These are phyloP conservation scores for Alfaro cultratus DNA, from an alignment of 2,797 vertebrate genomes.

Conservation along the genomic window DNA sequence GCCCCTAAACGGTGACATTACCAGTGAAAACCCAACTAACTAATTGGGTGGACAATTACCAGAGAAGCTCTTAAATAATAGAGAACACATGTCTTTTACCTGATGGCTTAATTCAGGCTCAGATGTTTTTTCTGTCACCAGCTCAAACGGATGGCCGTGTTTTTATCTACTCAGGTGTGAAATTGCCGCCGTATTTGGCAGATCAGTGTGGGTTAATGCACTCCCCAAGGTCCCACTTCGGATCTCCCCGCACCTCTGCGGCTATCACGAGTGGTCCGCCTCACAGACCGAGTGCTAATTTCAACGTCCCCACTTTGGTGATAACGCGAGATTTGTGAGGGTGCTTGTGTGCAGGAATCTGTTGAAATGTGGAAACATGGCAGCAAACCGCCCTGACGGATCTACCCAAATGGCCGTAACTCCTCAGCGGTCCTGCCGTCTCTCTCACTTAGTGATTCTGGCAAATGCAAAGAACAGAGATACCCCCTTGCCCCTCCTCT, in stretches of 20 bases:
- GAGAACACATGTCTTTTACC: conserved; percentile 54
- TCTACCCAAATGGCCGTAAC: conserved; percentile 42
- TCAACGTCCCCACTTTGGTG: conserved; percentile 55
- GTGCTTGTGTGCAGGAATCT: conserved; percentile 59
- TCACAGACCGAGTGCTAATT: conserved; percentile 50
- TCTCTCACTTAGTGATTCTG: conserved; percentile 55
- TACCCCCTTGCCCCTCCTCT: neutral
- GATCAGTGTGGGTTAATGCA: conserved; percentile 75
- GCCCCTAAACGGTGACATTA: neutral
- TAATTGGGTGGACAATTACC: conserved; percentile 35
- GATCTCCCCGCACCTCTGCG: conserved; percentile 31
- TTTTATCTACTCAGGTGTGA: conserved; percentile 79
- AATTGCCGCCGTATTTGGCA: conserved; percentile 82
- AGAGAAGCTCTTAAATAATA: conserved; percentile 51
- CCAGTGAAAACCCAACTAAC: conserved; percentile 23
- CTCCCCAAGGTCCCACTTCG: conserved; percentile 61
- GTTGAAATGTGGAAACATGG: conserved; percentile 43
- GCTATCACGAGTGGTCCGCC: conserved; percentile 29
- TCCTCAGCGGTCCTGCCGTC: conserved; percentile 42
- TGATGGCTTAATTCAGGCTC: conserved; percentile 52
- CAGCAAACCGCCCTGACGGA: conserved; percentile 51
- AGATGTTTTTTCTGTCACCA: conserved; percentile 64
- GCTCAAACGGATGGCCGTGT: conserved; percentile 75
- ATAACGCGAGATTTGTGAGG: conserved; percentile 69
- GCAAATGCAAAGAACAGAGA: conserved; percentile 44